A percentile compares a stretch with the other conserved stretches of the same genome.
These are phyloP conservation scores for Deroplatys truncata DNA, from an alignment of 2,888 invertebrate species.

Conservation along the genomic window DNA sequence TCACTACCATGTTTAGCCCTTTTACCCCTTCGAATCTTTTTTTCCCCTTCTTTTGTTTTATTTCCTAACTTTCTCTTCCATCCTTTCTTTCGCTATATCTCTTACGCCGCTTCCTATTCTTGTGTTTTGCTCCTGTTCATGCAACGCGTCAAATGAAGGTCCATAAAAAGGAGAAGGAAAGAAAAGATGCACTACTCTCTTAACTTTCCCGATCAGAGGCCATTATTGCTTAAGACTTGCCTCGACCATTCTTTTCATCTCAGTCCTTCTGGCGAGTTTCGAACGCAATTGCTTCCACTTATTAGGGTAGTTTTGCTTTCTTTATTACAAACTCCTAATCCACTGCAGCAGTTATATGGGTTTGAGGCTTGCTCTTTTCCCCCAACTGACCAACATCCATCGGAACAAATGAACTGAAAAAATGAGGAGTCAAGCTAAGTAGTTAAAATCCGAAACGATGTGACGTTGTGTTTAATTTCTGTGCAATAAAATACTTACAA, in stretches of 20 bases:
- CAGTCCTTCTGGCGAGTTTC: not conserved
- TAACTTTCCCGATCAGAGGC: not conserved
- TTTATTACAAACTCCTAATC: not conserved
- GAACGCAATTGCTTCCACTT: not conserved
- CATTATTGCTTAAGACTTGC: not conserved
- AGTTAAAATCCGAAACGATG: too few relatives aligned
- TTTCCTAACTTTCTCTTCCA: not conserved
- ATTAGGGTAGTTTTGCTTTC: not conserved
- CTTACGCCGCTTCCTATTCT: not conserved
- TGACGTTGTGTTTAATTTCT: too few relatives aligned
- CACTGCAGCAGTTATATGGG: not conserved
- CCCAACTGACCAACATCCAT: not conserved
- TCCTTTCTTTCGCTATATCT: not conserved
- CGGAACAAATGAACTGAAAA: too few relatives aligned
- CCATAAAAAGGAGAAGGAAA: not conserved
- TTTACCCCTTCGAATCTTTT: not conserved
- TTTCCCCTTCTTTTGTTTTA: not conserved
- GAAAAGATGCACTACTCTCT: not conserved
- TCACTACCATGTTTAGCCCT: not conserved
- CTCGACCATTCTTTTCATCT: not conserved
- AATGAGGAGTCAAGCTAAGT: too few relatives aligned
- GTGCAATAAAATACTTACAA: too few relatives aligned
- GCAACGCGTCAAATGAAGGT: not conserved
- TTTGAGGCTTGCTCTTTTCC: not conserved
- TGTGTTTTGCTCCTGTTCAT: not conserved